These are phyloP conservation scores for Mellilla xanthometata DNA, from an alignment of 2,888 invertebrate genomes.

Conservation along the genomic window DNA sequence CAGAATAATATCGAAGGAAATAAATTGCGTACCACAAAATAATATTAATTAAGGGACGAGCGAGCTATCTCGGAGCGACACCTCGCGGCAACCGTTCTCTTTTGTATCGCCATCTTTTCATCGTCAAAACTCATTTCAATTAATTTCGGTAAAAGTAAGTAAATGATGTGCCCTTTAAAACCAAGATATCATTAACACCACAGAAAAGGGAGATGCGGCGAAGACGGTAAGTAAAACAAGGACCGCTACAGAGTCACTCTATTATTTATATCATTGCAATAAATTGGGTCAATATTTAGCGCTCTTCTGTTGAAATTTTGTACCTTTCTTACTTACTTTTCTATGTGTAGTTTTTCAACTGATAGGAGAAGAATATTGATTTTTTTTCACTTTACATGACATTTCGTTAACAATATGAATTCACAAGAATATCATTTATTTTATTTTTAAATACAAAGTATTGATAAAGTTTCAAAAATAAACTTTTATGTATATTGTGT, in stretches of 20 bases:
- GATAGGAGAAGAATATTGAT: too few relatives aligned
- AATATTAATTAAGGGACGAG: conserved; percentile 76
- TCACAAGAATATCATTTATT: too few relatives aligned
- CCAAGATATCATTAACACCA: conserved; percentile 81
- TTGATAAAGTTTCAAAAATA: too few relatives aligned
- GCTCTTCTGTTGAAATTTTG: too few relatives aligned
- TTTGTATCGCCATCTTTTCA: conserved; percentile 79
- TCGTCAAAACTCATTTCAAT: conserved; percentile 82
- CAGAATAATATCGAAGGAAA: conserved; percentile 67
- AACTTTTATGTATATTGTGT: too few relatives aligned
- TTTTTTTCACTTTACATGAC: too few relatives aligned
- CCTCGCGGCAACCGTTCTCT: conserved; percentile 73
- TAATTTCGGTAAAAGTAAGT: conserved; percentile 81
- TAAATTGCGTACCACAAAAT: conserved; percentile 74
- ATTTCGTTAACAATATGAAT: too few relatives aligned
- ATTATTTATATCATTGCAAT: too few relatives aligned
- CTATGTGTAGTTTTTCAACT: too few relatives aligned
- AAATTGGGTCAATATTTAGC: too few relatives aligned
- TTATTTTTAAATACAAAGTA: too few relatives aligned
- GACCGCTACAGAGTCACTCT: neutral
- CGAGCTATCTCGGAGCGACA: conserved; percentile 79
- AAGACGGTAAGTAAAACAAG: conserved; percentile 7
- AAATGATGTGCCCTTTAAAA: conserved; percentile 80
- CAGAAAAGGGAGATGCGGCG: conserved; percentile 36
- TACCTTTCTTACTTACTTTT: too few relatives aligned